phyloP scores from a whole-genome alignment of 2,888 invertebrate genomes.

The Melanchra persicariae region DNA sequence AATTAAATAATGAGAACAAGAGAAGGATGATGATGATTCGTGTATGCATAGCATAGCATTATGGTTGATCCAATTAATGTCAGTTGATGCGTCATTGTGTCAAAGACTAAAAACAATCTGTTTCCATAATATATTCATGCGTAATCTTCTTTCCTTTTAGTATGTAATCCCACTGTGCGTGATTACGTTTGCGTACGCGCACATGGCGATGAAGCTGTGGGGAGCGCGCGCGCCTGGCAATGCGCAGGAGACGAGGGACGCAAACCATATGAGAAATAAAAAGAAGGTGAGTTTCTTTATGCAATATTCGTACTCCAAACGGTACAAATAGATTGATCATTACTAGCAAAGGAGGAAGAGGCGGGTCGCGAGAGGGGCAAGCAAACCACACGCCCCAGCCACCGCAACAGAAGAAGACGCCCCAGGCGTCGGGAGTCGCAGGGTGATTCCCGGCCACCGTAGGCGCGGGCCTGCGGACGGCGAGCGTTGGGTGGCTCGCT shows the following conservation, averaged over 20 bases:
- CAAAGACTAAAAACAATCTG: background rate
- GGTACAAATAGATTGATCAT: too few relatives aligned
- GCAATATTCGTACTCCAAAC: background rate
- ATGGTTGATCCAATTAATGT: background rate
- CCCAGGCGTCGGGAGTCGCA: too few relatives aligned
- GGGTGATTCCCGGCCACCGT: too few relatives aligned
- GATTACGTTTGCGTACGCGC: slow-evolving; percentile 95
- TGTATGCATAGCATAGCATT: background rate
- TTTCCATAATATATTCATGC: slow-evolving; percentile 1
- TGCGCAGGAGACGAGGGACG: slow-evolving; percentile 94
- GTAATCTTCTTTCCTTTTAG: slow-evolving; percentile 79
- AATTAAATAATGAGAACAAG: background rate
- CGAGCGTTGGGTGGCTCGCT: too few relatives aligned
- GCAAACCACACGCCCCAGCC: too few relatives aligned
- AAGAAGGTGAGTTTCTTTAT: slow-evolving; percentile 92
- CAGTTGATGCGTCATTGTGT: background rate
- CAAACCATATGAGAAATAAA: slow-evolving; percentile 95
- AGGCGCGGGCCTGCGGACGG: too few relatives aligned
- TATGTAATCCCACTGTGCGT: slow-evolving; percentile 95
- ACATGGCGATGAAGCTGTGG: slow-evolving; percentile 95
- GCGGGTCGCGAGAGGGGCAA: too few relatives aligned
- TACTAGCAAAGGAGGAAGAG: too few relatives aligned
- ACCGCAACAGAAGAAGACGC: too few relatives aligned
- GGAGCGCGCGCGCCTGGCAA: slow-evolving; percentile 95
- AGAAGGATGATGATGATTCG: background rate